Evolutionary conservation across 2,888 invertebrate species (phyloP), one percentile per base, ranked within the genome.

Genomic region (Lasioglossum calceatum): DNA sequence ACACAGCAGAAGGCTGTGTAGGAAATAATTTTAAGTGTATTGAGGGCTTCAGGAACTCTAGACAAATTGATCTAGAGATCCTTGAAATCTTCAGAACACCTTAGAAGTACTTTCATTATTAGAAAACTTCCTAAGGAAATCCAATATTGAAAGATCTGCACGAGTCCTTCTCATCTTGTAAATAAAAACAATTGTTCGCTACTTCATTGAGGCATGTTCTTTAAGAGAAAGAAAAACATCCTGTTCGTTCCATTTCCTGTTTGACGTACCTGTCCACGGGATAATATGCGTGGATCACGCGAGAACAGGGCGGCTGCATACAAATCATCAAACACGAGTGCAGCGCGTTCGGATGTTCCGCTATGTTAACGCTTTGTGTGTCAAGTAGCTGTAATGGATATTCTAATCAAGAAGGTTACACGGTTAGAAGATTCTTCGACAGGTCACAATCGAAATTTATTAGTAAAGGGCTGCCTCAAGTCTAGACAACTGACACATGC

Each of bases 371-470:
- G 71, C 0, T 71, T 71, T 71, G 42, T 71, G 71, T 71, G 71
- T 42, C 71, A 42, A 71, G 71, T 71, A 71, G 71, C 71, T 71
- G 71, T 71, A 71, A 71, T 71, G 42, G 42, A 71, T 71, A 71
- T 71, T 71, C 71, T 71, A 71, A 71, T 71, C n/a, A n/a, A 42
- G n/a, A 39, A 42, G 42, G 71, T 42, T 42, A 71, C n/a, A 39
- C 42, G 71, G 71, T 42, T 71, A 71, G 42, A 42, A 39, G 71
- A 5, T 39, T 14, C 42, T 19, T n/a, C n/a, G 71, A 71, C 4
- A 5, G 16, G 64, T 64, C n/a, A 58, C 12, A 10, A n/a, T n/a
- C n/a, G n/a, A 58, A 12, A 58, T 58, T n/a, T n/a, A 10, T n/a
- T n/a, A 58, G 23, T 58, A 12, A n/a, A 58, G n/a, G 58, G 58